Evolutionary conservation across 1,140 invertebrate genomes (phyloP), one percentile per base, ranked within the genome.

Genomic region (Leptopilina boulardi): DNA sequence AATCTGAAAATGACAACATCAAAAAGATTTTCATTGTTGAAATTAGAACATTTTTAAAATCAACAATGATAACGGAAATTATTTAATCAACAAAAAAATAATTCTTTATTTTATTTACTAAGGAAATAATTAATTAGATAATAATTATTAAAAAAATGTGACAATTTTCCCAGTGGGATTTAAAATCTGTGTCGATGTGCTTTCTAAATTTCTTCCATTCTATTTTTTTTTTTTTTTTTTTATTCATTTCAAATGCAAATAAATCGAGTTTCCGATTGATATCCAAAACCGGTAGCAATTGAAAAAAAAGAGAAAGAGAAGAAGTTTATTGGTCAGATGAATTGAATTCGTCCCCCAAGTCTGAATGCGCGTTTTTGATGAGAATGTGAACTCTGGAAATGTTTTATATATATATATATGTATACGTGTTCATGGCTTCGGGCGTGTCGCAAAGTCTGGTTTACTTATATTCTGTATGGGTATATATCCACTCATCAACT

Each of bases 401-500:
- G 26, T 26, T 11, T 66, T 10, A 59, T 38, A 38, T 38, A 38
- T 6, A 66, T n/a, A n/a, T n/a, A n/a, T n/a, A n/a, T n/a, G n/a
- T n/a, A n/a, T n/a, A n/a, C n/a, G n/a, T 66, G 59, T 30, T 15
- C 2, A 15, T 34, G 11, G 26, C 59, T 66, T 6, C 26, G 13
- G 26, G 59, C 26, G 23, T 66, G 59, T 66, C 59, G 26, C 59
- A 66, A 30, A 66, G 59, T 66, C 59, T 26, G 23, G 59, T 66
- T 66, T 66, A 66, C 54, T 59, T 59, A 23, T 11, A 19, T 23
- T 21, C 54, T 23, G 19, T 59, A 8, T 8, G 21, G 21, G 54
- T 59, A 59, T 59, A 15, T 38, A 2, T 38, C 34, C 34, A 19
- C 54, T 59, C 54, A 19, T 59, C 54, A 59, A 59, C 59, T 23